Conservation (phyloP, 2,113 vertebrate genomes). For the Tragelaphus buxtoni region DNA sequence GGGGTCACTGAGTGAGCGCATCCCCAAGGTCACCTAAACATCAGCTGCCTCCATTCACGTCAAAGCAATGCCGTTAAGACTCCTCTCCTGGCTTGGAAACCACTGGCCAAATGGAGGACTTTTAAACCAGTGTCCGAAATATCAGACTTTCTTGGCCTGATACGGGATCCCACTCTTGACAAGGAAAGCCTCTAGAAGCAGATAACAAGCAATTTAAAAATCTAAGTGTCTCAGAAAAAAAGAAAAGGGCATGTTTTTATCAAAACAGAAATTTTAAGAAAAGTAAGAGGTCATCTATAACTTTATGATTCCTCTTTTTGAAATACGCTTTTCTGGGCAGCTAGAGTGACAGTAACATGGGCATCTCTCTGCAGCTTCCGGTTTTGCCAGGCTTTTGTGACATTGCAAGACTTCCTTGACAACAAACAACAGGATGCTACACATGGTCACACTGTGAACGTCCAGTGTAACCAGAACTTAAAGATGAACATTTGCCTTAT, state of each 20-base stretch:
- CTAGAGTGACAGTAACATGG: not conserved
- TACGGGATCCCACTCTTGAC: rapidly evolving
- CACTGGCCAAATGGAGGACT: not conserved
- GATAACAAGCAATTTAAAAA: not conserved
- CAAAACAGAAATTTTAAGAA: not conserved
- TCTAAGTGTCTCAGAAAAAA: not conserved
- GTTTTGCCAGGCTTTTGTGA: slow-evolving; percentile 43
- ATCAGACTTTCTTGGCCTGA: not conserved
- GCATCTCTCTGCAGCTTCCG: not conserved
- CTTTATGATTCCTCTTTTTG: not conserved
- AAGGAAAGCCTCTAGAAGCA: not conserved
- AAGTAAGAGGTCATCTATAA: not conserved
- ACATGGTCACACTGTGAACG: not conserved
- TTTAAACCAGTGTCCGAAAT: not conserved
- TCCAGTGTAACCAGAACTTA: slow-evolving; percentile 61
- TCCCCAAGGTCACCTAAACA: not conserved
- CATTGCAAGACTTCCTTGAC: slow-evolving; percentile 74
- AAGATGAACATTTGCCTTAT: slow-evolving; percentile 24
- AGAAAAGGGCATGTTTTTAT: not conserved
- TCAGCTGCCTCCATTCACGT: not conserved
- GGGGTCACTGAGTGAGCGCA: not conserved
- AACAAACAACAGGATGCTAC: slow-evolving; percentile 73
- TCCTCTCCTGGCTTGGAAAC: not conserved
- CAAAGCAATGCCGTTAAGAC: not conserved
- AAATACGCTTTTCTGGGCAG: not conserved